Base-by-base conservation (phyloP, 2,113 vertebrate genomes). In the Limnothrissa miodon region DNA sequence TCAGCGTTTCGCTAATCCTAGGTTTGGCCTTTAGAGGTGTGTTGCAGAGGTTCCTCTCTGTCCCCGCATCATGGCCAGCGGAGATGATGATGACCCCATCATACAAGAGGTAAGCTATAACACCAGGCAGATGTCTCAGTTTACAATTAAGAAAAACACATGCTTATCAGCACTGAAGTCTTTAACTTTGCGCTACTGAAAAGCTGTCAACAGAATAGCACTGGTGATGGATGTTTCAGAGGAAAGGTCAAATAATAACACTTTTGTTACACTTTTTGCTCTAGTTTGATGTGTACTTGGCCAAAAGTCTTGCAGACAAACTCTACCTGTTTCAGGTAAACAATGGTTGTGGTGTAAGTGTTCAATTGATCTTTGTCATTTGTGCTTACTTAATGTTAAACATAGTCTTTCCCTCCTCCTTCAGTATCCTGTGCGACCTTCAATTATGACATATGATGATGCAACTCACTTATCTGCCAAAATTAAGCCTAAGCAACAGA, bases 401-500 rank as follows among this genome's bases (percentile, higher is more conserved):
- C 44, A 17, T 84, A 1, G 81, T 42, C 11, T 23, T 11, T 74
- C 81, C n/a, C 83, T 83, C 83, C 39, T 81, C 85, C 87, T 83
- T 0, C 88, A 99, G 98, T 99, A 99, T 85, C 98, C 98, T 0
- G 97, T 99, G 86, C 95, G 97, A 74, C 98, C 98, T 2, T 93
- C 96, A 62, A 94, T 90, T 19, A 99, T 99, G 97, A 97, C 95
- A 0, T 99, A 99, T 0, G 96, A 97, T 84, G 95, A 98, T 36
- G 94, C 96, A 86, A 94, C 95, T 1, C 97, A 98, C 89, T 92
- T 99, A 44, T 90, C 96, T 1, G 97, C 97, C 1, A 97, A 93
- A 91, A 99, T 99, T 93, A 99, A 99, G 91, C 97, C 98, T 82
- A 98, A 98, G 89, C 97, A 98, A 88, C 98, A 99, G 90, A 97